phyloP scores from a whole-genome alignment of 2,113 vertebrate genomes.

The Microtus ochrogaster region DNA sequence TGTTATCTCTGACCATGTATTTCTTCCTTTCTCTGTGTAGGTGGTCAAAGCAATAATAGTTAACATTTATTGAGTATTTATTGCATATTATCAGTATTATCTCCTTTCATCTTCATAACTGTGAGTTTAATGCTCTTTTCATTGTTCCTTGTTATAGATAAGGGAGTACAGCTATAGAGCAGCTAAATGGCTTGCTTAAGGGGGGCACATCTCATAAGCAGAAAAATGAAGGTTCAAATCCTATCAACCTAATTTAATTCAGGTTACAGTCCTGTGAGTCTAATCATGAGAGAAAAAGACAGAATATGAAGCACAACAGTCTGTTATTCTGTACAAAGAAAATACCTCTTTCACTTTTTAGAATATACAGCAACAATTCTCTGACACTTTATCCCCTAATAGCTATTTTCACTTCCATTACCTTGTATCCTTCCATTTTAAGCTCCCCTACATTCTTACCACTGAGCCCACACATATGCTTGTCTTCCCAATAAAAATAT shows the following conservation, averaged over 20 bases:
- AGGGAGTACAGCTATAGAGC: not conserved
- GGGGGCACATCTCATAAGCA: not conserved
- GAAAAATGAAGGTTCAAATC: slow-evolving; percentile 40
- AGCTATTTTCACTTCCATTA: not conserved
- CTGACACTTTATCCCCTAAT: not conserved
- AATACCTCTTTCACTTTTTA: not conserved
- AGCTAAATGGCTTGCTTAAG: not conserved
- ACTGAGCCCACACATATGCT: not conserved
- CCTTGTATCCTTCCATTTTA: not conserved
- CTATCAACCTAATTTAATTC: not conserved
- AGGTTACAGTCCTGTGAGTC: not conserved
- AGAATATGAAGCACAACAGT: not conserved
- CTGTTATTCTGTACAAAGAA: not conserved
- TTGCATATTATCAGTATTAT: not conserved
- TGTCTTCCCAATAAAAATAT: not conserved
- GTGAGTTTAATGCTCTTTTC: not conserved
- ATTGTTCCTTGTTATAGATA: not conserved
- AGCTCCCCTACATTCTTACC: not conserved
- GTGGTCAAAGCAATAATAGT: slow-evolving; percentile 18
- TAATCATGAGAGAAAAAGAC: not conserved
- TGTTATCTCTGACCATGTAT: not conserved
- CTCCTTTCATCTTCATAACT: not conserved
- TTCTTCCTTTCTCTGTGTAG: slow-evolving; percentile 31
- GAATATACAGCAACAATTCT: not conserved
- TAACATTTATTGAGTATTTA: slow-evolving; percentile 29